Evolutionary conservation across 2,113 vertebrate species (phyloP).

Genomic region (Misgurnus mizolepis): DNA sequence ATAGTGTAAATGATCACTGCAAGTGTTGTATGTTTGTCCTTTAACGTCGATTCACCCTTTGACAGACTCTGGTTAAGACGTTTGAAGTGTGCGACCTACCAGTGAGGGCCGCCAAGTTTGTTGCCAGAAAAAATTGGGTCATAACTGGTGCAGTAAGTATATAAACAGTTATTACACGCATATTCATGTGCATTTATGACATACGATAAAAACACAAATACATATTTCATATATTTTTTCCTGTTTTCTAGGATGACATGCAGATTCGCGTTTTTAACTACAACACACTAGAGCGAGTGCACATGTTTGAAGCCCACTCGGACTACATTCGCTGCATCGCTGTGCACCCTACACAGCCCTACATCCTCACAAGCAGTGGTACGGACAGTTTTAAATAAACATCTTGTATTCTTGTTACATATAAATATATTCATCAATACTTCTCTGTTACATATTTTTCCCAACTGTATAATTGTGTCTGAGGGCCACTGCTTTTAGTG

Average conservation of each 20-base stretch:
- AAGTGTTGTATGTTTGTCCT: not conserved
- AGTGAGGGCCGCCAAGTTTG: conserved; percentile 97
- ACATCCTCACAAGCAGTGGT: conserved; percentile 98
- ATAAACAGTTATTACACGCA: not conserved
- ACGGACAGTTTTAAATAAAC: conserved; percentile 51
- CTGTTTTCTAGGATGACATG: conserved; percentile 89
- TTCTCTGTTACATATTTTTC: too few species aligned
- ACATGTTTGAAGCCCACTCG: conserved; percentile 98
- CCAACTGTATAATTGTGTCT: too few species aligned
- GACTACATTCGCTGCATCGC: conserved; percentile 99
- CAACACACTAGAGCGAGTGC: conserved; percentile 95
- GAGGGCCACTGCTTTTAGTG: too few species aligned
- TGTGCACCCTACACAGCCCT: conserved; percentile 97
- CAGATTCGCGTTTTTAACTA: conserved; percentile 99
- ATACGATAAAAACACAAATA: not conserved
- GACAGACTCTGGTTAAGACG: conserved; percentile 95
- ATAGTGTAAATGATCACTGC: too few species aligned
- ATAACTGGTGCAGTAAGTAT: conserved; percentile 95
- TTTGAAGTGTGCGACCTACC: conserved; percentile 98
- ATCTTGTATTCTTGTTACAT: not conserved
- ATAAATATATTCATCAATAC: too few species aligned
- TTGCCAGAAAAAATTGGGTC: conserved; percentile 98
- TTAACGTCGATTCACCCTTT: conserved; percentile 23
- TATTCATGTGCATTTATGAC: not conserved
- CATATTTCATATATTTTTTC: not conserved